phyloP scores from a whole-genome alignment of 2,113 vertebrate species.

The Emydocephalus ijimae region DNA sequence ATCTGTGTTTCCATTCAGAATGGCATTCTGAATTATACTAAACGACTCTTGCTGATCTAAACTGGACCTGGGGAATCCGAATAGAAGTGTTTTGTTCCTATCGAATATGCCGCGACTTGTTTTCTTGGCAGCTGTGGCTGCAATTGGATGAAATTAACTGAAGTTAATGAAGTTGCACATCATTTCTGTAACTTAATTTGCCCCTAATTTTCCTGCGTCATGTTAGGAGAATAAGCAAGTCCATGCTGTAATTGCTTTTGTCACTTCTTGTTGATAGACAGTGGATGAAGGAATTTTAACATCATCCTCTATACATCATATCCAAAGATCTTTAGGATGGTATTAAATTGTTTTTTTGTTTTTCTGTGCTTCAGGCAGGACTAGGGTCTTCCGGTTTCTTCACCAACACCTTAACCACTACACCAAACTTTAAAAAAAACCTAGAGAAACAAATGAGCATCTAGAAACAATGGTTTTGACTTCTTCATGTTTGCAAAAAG shows the following conservation, averaged over 20 bases:
- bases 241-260: conserved; percentile 19
- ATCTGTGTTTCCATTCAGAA: rapidly evolving
- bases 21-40: not conserved
- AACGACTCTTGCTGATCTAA: conserved; percentile 24
- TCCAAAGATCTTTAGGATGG: not conserved
- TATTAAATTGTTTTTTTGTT: not conserved
- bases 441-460: not conserved
- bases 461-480: not conserved
- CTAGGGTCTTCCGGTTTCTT: not conserved
- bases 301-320: not conserved
- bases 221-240: conserved; percentile 2
- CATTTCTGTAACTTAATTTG: conserved; percentile 39
- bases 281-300: not conserved
- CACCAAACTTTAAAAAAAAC: not conserved
- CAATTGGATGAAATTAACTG: conserved; percentile 36
- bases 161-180: conserved; percentile 22
- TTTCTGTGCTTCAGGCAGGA: not conserved
- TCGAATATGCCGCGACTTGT: not conserved
- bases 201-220: conserved; percentile 29
- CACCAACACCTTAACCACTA: not conserved
- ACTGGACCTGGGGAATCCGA: conserved; percentile 25
- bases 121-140: conserved; percentile 43
- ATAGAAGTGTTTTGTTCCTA: conserved; percentile 2
- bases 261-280: not conserved
- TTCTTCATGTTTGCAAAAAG: not conserved